Conservation (phyloP, 2,888 invertebrate genomes). For the Agrilus cyanescens region DNA sequence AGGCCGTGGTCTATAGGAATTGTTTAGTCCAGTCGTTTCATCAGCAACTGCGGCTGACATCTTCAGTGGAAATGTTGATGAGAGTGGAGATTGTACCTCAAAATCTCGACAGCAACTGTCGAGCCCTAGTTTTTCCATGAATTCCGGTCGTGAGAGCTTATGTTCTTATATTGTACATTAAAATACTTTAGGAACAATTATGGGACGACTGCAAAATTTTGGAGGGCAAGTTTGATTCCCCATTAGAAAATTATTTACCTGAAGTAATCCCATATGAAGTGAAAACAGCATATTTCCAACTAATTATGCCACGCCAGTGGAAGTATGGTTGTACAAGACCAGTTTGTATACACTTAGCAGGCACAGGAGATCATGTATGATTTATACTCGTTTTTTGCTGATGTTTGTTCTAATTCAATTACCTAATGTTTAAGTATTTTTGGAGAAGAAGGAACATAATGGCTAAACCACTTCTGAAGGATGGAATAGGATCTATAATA, state of each 20-base stretch:
- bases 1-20: too few species aligned
- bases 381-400: neutral
- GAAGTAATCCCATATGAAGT: conserved; percentile 77
- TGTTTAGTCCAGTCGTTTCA: too few species aligned
- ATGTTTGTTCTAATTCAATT: conserved; percentile 1
- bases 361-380: conserved; percentile 94
- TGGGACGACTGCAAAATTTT: conserved; percentile 60
- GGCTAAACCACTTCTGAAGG: conserved; percentile 82
- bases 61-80: too few species aligned
- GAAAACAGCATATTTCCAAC: conserved; percentile 73
- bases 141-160: neutral
- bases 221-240: conserved; percentile 81
- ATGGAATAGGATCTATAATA: conserved; percentile 87
- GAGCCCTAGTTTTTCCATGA: too few species aligned
- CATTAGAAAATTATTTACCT: conserved; percentile 71
- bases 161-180: conserved; percentile 5
- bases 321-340: conserved; percentile 55
- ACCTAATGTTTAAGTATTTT: conserved; percentile 54
- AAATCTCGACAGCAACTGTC: too few species aligned
- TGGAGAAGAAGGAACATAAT: conserved; percentile 83
- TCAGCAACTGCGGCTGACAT: too few species aligned
- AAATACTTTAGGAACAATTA: conserved; percentile 52
- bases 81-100: too few species aligned
- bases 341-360: conserved; percentile 88
- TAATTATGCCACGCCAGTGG: conserved; percentile 75